Base-by-base conservation (phyloP, 30 jellyfish, hydroid and myxozoan species). In the Sanderia malayensis region DNA sequence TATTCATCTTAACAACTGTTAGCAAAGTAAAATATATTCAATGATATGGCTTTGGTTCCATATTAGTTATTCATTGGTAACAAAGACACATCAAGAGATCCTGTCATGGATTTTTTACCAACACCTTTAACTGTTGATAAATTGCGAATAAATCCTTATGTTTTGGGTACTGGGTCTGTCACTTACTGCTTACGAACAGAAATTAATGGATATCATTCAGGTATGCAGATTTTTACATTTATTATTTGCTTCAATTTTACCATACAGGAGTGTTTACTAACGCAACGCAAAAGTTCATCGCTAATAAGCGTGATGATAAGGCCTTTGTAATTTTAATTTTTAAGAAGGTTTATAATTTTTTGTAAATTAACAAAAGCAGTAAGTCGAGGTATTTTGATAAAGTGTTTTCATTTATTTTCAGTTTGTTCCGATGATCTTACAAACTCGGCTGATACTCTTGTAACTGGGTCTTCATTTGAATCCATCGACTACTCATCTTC, bases 1-100 rank as follows among this genome's bases (percentile, higher is more conserved):
- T 41, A 6, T 41, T 41, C 55, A 15, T 41, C 11, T 6, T 8
- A 41, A 41, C 8, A 41, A 15, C 15, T 15, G 55, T 8, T 6
- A 15, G 15, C 55, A 41, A 15, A 41, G 55, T 15, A 15, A 41
- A 41, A 15, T 15, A 41, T 41, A 6, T 6, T 41, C 8, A 41
- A 8, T 41, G 15, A 10, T 55, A 55, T 6, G 7, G 9, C 67
- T 55, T 41, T 6, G 55, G 15, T 6, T 41, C 55, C n/a, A n/a
- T n/a, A n/a, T n/a, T n/a, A 80, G 92, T 61, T 80, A 11, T 80
- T 80, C 59, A 46, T 64, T 32, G 92, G 92, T 13, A 80, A 80
- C 27, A 52, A 55, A 23, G 58, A 52, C 9, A 66, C 81, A 8
- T 65, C 49, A 27, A 67, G 41, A 20, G 81, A 66, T 46, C 73